Base-by-base conservation (phyloP, 1,140 invertebrate species). In the Cherax quadricarinatus region DNA sequence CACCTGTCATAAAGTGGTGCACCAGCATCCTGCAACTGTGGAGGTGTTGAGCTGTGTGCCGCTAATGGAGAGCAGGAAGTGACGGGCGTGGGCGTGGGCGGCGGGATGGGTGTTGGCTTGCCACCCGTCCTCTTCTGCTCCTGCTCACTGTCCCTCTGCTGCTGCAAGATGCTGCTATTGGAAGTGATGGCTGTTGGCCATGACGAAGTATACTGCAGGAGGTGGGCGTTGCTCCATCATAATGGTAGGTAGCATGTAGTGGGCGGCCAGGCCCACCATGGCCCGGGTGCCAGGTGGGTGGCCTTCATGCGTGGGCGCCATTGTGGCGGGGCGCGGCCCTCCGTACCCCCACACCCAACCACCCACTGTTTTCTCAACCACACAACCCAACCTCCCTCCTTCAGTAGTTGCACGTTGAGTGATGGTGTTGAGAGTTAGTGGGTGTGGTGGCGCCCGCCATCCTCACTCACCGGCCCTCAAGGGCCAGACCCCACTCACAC, bases 261-360 rank as follows among this genome's bases (percentile, higher is more conserved):
- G 49, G 10, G 21, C 48, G 73, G 24, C 57, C 53, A 60, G 53
- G 49, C 53, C 48, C 18, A 79, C 9, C 41, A 82, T 89, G 88
- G 88, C 79, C 79, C 62, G 80, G 88, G 88, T 90, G 88, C 88
- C 88, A 90, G 88, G 88, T 90, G 81, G 88, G 88, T 90, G 88
- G 88, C 88, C 88, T 90, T 90, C 88, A 78, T 84, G 88, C 81
- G 88, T 90, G 88, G 88, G 88, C 88, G 88, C 88, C 88, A 90
- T 90, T 90, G 88, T 90, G 88, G 81, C 88, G 88, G 88, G 70
- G 70, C 51, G 70, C 73, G 86, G 86, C 86, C 86, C 86, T 88
- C 75, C 48, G 70, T 75, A 73, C 86, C 49, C 62, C 5, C 57
- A 41, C 86, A 49, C 82, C 62, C 53, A 57, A 62, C 75, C 73